phyloP scores from a whole-genome alignment of 2,113 vertebrate species.

The Balaeniceps rex region DNA sequence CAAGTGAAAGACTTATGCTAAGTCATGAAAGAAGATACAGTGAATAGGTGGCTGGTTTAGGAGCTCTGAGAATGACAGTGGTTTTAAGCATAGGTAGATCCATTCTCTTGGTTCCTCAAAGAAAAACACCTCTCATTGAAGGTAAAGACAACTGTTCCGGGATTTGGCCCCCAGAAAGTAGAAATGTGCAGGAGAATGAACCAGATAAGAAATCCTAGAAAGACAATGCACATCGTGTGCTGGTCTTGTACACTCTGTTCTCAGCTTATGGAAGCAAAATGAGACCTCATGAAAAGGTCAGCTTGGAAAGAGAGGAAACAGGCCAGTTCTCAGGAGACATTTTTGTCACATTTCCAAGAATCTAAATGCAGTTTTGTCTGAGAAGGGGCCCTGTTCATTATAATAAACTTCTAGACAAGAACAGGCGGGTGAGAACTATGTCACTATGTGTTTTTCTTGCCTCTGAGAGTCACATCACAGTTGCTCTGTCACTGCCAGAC shows the following conservation, averaged over 20 bases:
- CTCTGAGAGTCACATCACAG: neutral
- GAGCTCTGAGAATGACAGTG: neutral
- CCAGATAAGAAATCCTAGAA: constrained; percentile 28
- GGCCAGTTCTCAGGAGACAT: constrained; percentile 43
- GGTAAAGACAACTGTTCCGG: neutral
- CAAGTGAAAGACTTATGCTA: neutral
- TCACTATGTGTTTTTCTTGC: neutral
- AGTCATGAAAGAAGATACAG: neutral
- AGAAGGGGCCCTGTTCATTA: neutral
- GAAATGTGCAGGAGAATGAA: neutral
- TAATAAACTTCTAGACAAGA: neutral
- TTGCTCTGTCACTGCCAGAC: neutral
- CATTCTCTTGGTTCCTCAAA: neutral
- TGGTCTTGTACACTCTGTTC: neutral
- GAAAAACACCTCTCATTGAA: neutral
- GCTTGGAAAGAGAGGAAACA: constrained; percentile 19
- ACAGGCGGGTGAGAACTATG: neutral
- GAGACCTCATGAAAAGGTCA: constrained; percentile 45
- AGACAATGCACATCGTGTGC: neutral
- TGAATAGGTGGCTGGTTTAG: neutral
- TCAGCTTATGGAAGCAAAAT: constrained; percentile 23
- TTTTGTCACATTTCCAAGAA: constrained; percentile 42
- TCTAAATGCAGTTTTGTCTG: neutral
- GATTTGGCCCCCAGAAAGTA: neutral
- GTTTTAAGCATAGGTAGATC: neutral